Evolutionary conservation across 2,888 invertebrate genomes (phyloP), one percentile per base, ranked within the genome.

Genomic region (Drosophila sordidapex): DNA sequence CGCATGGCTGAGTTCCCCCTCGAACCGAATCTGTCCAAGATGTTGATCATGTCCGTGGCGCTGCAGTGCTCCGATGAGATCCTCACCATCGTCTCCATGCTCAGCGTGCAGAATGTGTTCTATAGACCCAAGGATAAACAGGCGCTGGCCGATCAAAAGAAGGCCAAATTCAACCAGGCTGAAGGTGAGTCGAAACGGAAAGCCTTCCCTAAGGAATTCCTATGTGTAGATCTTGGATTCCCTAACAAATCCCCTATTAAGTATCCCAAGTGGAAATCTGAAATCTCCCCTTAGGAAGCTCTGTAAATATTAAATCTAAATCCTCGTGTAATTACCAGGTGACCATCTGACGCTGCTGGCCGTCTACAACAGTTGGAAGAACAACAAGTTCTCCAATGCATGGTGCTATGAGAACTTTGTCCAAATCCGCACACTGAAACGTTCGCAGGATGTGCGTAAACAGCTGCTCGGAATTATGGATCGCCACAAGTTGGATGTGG

Each of bases 391-490:
- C 93, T 98, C 98, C 0, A 98, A 98, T 92, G 98, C 99, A 0
- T 99, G 99, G 99, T 99, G 99, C 93, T 99, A 99, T 91, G 99
- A 99, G 92, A 99, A 99, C 94, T 99, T 99, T 92, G 98, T 99
- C 5, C 99, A 99, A 94, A 98, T 99, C 38, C 94, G 99, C 29
- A 99, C 99, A 0, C 93, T 99, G 70, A 99, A 99, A 92, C 95
- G 99, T 27, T 98, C 99, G 0, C 99, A 99, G 93, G 99, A 99
- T 94, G 99, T 99, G 0, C 95, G 99, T 49, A 99, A 99, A 93
- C 99, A 99, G 92, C 94, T 99, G 90, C 94, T 99, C 33, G 99
- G 99, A 1, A 99, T 99, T 74, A 99, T 99, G 99, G 99, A 99
- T 93, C 95, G 98, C 70, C 99, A 99, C 91, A 98, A 98, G 92